Evolutionary conservation across 2,888 invertebrate genomes (phyloP).

Genomic region (Hetaerina titia): DNA sequence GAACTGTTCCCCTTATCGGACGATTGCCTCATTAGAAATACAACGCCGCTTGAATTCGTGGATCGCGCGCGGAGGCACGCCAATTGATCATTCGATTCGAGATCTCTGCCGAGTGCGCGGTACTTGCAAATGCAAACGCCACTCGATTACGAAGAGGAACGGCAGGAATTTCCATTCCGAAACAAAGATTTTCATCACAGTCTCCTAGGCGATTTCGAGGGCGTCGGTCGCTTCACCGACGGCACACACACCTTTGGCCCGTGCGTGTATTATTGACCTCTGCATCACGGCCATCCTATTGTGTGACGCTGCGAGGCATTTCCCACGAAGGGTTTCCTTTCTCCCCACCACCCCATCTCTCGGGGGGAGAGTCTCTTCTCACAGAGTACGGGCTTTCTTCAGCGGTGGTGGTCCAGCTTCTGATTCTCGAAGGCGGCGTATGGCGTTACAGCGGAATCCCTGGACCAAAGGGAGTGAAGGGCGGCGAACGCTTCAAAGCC

Average conservation of each 20-base stretch:
- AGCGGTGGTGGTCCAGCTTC: background rate
- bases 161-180: background rate
- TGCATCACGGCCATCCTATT: slow-evolving; percentile 16
- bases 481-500: too few relatives aligned
- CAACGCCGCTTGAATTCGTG: too few relatives aligned
- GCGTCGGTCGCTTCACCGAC: background rate
- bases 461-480: too few relatives aligned
- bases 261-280: background rate
- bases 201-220: background rate
- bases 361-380: background rate
- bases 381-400: background rate
- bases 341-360: background rate
- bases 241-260: background rate
- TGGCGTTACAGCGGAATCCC: background rate
- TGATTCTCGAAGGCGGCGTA: background rate
- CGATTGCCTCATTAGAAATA: too few relatives aligned
- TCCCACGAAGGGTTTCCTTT: background rate
- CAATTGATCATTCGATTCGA: too few relatives aligned
- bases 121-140: too few relatives aligned
- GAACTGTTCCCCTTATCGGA: too few relatives aligned
- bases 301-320: background rate
- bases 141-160: background rate
- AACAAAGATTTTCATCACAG: background rate
- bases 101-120: too few relatives aligned
- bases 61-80: too few relatives aligned